Conservation (phyloP, 2,888 invertebrate species). For the Caenorhabditis angaria region DNA sequence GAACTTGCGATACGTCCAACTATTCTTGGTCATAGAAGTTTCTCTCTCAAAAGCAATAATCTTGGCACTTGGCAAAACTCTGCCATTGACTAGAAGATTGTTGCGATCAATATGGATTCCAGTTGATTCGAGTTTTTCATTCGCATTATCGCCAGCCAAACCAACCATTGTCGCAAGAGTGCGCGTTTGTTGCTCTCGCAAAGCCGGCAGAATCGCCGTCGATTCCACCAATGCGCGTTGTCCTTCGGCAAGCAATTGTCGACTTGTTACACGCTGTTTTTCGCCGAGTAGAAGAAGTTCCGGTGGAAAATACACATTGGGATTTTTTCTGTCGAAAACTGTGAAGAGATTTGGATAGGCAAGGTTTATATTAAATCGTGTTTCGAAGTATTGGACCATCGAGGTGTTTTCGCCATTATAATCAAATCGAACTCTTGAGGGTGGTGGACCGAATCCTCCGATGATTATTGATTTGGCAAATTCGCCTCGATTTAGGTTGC, state of each 20-base stretch:
- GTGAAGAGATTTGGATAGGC: not conserved
- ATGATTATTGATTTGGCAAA: not conserved
- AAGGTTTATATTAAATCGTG: not conserved
- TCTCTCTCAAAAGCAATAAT: not conserved
- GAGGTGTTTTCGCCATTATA: not conserved
- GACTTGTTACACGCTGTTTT: conserved; percentile 7
- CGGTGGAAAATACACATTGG: not conserved
- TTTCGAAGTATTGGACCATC: not conserved
- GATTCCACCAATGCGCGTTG: not conserved
- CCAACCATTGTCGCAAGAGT: not conserved
- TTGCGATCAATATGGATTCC: not conserved
- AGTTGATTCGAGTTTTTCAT: not conserved
- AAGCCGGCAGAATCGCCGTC: not conserved
- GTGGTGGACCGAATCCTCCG: not conserved
- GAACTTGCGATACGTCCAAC: not conserved
- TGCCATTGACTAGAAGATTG: not conserved
- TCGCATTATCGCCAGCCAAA: not conserved
- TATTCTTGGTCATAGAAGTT: not conserved
- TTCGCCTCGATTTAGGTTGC: not conserved
- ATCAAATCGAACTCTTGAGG: not conserved
- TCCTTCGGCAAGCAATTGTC: not conserved
- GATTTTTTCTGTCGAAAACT: not conserved
- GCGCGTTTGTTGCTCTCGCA: not conserved
- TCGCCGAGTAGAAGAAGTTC: not conserved
- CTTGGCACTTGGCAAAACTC: not conserved